These are phyloP conservation scores for Bucorvus abyssinicus DNA, from an alignment of 2,797 vertebrate genomes.

Conservation along the genomic window DNA sequence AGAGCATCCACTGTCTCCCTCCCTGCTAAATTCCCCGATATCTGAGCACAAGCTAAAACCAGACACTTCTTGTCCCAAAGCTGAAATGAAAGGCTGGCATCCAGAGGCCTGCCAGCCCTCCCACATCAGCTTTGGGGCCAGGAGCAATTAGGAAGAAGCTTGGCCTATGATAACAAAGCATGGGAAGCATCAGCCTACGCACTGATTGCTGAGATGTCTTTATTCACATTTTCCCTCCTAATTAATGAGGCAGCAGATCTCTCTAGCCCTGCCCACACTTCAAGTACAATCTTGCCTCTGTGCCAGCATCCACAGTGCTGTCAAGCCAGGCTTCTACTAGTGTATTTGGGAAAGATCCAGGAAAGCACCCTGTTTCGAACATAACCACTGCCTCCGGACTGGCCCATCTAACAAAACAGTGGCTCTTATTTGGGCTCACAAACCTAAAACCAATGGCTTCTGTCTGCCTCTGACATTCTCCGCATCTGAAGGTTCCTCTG, in stretches of 20 bases:
- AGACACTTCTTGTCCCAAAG: conserved; percentile 33
- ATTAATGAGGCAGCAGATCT: conserved; percentile 56
- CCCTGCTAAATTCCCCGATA: neutral
- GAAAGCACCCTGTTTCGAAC: neutral
- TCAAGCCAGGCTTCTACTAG: conserved; percentile 7
- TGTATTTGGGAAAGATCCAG: neutral
- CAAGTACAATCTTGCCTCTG: conserved; percentile 11
- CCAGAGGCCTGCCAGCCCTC: conserved; percentile 39
- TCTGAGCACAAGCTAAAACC: conserved; percentile 5
- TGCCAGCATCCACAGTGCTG: conserved; percentile 29
- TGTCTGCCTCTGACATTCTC: neutral
- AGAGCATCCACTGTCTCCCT: neutral
- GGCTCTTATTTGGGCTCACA: neutral
- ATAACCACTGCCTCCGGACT: neutral
- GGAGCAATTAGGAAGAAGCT: neutral
- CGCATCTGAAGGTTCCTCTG: neutral
- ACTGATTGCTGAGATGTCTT: conserved; percentile 15
- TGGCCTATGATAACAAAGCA: neutral
- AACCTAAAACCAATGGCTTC: neutral
- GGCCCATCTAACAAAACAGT: neutral
- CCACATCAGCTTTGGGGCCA: conserved; percentile 25
- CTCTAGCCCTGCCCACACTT: neutral
- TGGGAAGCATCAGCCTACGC: conserved; percentile 44
- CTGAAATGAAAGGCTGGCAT: conserved; percentile 19
- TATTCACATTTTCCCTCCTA: conserved; percentile 32